Conservation (phyloP, 2,113 vertebrate genomes). For the Lophura nycthemera region DNA sequence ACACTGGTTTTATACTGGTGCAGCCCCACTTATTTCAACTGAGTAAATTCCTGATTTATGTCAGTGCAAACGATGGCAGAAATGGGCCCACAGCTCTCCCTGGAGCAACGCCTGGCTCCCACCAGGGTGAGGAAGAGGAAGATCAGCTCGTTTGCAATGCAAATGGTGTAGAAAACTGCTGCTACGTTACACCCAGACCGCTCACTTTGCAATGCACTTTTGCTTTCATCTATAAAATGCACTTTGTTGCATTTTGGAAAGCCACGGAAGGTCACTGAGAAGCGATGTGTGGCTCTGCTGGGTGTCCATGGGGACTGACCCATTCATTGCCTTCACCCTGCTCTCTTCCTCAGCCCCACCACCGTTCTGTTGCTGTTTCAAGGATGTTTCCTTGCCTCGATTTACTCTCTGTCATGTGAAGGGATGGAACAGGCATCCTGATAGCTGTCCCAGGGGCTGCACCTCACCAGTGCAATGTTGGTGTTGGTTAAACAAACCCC, state of each 20-base stretch:
- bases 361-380: neutral
- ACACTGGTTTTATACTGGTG: conserved; percentile 64
- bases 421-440: neutral
- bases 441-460: neutral
- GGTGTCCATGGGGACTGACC: neutral
- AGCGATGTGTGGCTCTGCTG: neutral
- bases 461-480: neutral
- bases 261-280: neutral
- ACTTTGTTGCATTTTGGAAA: too few species aligned
- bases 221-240: neutral
- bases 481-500: too few species aligned
- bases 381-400: neutral
- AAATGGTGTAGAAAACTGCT: neutral
- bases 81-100: neutral
- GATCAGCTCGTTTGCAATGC: neutral
- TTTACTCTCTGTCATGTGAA: neutral
- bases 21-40: conserved; percentile 47
- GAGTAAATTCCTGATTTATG: conserved; percentile 65
- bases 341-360: neutral
- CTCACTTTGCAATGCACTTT: neutral
- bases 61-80: neutral
- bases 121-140: neutral
- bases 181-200: neutral
- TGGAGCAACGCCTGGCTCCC: neutral
- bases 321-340: neutral